Percentiles rank a stretch among this genome's conserved stretches.
Evolutionary conservation across 2,797 vertebrate genomes (phyloP).

Genomic region (Coendou prehensilis): DNA sequence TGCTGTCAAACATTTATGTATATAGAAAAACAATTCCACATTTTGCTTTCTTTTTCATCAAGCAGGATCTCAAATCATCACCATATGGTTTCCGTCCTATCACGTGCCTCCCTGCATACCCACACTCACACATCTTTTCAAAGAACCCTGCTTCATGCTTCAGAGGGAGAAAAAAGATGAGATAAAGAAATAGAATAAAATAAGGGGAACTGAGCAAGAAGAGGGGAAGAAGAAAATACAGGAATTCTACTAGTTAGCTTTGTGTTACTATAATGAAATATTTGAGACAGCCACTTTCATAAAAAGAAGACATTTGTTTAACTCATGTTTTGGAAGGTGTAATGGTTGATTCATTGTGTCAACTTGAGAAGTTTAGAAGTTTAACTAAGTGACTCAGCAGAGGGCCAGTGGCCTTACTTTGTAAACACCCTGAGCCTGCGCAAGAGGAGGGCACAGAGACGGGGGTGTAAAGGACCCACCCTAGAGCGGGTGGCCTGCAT

Average conservation of each 20-base stretch:
- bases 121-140: not conserved
- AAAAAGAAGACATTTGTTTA: not conserved
- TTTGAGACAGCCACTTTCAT: not conserved
- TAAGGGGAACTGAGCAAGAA: not conserved
- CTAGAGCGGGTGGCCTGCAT: too few relatives aligned
- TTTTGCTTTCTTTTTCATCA: not conserved
- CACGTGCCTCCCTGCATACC: not conserved
- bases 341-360: too few relatives aligned
- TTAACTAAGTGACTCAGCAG: too few relatives aligned
- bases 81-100: not conserved
- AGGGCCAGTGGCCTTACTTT: too few relatives aligned
- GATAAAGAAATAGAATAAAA: not conserved
- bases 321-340: not conserved
- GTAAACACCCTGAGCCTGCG: too few relatives aligned
- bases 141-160: not conserved
- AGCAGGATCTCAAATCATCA: not conserved
- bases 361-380: too few relatives aligned
- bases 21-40: not conserved
- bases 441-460: too few relatives aligned
- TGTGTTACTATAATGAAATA: not conserved
- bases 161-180: not conserved
- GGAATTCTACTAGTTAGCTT: not conserved
- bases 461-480: too few relatives aligned
- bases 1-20: not conserved
- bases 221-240: not conserved